phyloP scores from a whole-genome alignment of 2,888 invertebrate genomes.

The Philopedon plagiatum region DNA sequence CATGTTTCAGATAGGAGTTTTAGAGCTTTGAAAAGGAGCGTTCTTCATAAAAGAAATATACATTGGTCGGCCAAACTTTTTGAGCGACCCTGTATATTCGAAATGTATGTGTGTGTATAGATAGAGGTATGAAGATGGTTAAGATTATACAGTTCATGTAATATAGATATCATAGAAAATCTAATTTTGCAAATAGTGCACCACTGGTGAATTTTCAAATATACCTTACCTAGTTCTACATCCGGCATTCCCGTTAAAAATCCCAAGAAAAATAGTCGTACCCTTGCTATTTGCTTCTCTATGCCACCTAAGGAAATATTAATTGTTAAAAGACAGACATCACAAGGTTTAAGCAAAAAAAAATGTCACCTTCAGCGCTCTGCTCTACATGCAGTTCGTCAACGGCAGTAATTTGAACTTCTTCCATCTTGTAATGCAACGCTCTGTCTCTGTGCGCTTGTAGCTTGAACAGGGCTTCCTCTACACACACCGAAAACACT shows the following conservation, averaged over 20 bases:
- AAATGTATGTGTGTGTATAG: no score
- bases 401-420: slow-evolving; percentile 94
- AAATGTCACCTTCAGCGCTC: slow-evolving; percentile 78
- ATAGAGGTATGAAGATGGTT: no score
- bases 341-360: no score
- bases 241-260: slow-evolving; percentile 97
- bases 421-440: slow-evolving; percentile 94
- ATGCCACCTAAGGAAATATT: slow-evolving; percentile 70
- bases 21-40: no score
- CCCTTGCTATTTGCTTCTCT: slow-evolving; percentile 93
- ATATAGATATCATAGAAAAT: no score
- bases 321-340: neutral
- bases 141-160: no score
- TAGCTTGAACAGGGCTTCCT: slow-evolving; percentile 92
- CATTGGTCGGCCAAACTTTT: no score
- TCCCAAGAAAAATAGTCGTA: slow-evolving; percentile 94
- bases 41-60: no score
- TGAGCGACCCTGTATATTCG: no score
- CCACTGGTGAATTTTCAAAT: neutral
- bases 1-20: no score
- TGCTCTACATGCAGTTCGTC: slow-evolving; percentile 94
- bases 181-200: no score
- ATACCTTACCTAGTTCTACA: slow-evolving; percentile 79
- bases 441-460: slow-evolving; percentile 90
- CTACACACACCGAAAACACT: slow-evolving; percentile 91